Evolutionary conservation across 2,797 vertebrate genomes (phyloP).

Genomic region (Heteromormyrus szaboi): DNA sequence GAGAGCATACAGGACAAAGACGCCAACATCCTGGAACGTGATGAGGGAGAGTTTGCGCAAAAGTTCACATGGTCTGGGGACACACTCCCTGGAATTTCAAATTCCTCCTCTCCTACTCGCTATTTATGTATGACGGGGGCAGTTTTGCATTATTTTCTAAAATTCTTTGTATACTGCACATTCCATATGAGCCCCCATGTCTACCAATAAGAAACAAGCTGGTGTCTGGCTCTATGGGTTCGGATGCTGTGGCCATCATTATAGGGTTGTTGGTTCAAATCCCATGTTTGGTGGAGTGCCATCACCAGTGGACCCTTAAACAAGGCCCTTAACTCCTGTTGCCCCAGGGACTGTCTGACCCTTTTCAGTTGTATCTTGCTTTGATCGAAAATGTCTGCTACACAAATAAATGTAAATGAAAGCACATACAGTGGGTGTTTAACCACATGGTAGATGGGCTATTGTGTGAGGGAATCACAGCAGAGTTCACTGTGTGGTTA

Average conservation of each 20-base stretch:
- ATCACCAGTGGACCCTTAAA: background rate
- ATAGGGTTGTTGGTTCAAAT: background rate
- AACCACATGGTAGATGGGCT: background rate
- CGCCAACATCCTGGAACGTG: background rate
- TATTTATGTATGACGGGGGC: background rate
- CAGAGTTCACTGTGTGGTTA: slow-evolving; percentile 8
- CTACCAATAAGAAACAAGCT: background rate
- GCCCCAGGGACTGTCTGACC: background rate
- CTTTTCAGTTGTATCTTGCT: background rate
- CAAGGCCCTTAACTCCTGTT: background rate
- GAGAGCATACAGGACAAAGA: background rate
- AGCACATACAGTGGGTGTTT: background rate
- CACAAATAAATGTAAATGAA: background rate
- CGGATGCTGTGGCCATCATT: background rate
- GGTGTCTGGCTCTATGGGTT: background rate
- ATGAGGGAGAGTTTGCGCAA: background rate
- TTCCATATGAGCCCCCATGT: background rate
- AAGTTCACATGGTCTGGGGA: background rate
- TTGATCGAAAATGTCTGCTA: background rate
- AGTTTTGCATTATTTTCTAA: background rate
- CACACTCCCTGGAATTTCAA: background rate
- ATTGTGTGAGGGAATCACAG: background rate
- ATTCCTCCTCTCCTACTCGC: background rate
- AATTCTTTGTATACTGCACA: background rate
- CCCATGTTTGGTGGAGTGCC: background rate